These are phyloP conservation scores for Ctenomys sociabilis DNA, from an alignment of 2,113 vertebrate species.

Conservation along the genomic window DNA sequence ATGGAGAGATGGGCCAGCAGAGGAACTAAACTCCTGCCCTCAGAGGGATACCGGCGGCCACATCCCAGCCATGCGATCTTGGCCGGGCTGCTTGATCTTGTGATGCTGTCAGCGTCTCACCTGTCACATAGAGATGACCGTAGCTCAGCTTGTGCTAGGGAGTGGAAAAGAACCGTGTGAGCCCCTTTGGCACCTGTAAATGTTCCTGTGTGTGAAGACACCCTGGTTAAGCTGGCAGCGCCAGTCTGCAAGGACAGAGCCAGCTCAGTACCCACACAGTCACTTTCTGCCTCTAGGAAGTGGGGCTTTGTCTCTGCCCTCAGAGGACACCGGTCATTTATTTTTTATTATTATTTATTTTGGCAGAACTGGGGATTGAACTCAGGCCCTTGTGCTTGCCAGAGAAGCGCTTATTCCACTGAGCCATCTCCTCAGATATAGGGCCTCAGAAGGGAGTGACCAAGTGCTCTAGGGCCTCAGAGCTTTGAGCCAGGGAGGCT, in stretches of 20 bases:
- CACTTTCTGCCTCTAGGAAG: not conserved
- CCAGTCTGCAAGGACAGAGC: not conserved
- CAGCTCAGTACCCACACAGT: rapidly evolving
- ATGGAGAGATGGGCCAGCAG: not conserved
- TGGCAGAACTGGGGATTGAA: too few species aligned
- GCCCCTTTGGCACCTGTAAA: not conserved
- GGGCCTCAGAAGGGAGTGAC: not conserved
- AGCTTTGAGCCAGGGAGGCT: not conserved
- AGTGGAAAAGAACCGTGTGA: not conserved
- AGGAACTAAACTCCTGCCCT: not conserved
- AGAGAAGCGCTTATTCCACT: too few species aligned
- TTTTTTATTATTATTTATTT: too few species aligned
- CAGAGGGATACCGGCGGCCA: not conserved
- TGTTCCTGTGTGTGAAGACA: too few species aligned
- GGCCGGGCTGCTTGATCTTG: not conserved
- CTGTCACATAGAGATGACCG: not conserved
- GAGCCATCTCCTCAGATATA: too few species aligned
- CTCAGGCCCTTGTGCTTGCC: too few species aligned
- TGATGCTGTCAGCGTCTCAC: not conserved
- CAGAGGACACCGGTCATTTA: not conserved
- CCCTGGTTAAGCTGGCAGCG: too few species aligned
- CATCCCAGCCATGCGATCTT: not conserved
- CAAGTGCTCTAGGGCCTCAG: too few species aligned
- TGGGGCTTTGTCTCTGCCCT: not conserved
- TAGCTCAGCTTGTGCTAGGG: not conserved